Evolutionary conservation across 2,797 vertebrate species (phyloP), one percentile per base, ranked within the genome.

Genomic region (Pipistrellus pygmaeus): DNA sequence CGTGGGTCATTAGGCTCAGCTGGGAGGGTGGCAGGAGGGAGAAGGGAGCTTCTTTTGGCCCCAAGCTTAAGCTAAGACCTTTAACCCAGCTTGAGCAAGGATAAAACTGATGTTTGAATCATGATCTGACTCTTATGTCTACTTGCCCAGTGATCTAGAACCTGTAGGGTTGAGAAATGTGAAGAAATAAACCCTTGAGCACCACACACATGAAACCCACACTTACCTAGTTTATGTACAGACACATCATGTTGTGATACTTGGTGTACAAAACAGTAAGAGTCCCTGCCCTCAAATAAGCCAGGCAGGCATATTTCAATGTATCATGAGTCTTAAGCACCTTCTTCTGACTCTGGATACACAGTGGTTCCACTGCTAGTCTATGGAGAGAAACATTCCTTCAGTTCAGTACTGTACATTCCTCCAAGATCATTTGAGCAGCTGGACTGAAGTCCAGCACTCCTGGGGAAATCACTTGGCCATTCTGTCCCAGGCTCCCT

Each of bases 401-500:
- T 83, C 30, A 6, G 60, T 62, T 85, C n/a, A 86, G 68, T 86
- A 96, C 94, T 95, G 83, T 96, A 95, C 78, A 95, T 86, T 91
- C 88, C 71, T 96, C 66, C 18, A 46, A 32, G 41, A 78, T 23
- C 76, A 78, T 91, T 17, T 72, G 82, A 92, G 87, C 75, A 30
- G 17, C 71, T 96, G 91, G 95, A 91, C 53, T 72, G 25, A 21
- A 41, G 86, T 82, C 96, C 93, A 77, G 87, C 48, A 76, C 85
- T 96, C 94, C 88, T 46, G 23, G 72, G 95, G 85, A 94, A 95
- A 88, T 96, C 53, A 69, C 75, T 93, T 95, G 89, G 91, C 71
- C 82, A 76, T 83, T 94, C 6, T 88, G 77, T 96, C 71, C 66
- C 30, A 44, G n/a, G 35, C 77, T 88, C 78, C 83, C 71, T 95